phyloP scores from a whole-genome alignment of 2,888 invertebrate genomes.

The Tortricodes alternella region DNA sequence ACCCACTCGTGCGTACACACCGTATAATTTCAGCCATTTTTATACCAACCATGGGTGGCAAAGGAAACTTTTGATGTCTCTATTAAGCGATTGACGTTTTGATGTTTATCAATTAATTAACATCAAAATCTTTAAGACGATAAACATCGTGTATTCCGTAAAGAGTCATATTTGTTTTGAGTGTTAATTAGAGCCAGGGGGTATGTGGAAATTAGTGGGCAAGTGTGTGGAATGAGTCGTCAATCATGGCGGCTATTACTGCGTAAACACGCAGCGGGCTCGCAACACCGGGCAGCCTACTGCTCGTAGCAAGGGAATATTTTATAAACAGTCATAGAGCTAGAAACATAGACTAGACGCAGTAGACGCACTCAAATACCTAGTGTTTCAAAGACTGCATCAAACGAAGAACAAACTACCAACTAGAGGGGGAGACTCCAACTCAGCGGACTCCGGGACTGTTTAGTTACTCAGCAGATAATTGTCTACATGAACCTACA shows the following conservation, averaged over 20 bases:
- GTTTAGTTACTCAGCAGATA: too few relatives aligned
- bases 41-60: conserved; percentile 66
- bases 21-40: conserved; percentile 74
- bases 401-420: too few relatives aligned
- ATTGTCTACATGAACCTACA: too few relatives aligned
- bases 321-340: conserved; percentile 8
- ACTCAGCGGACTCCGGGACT: too few relatives aligned
- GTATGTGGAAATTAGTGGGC: conserved; percentile 49
- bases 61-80: conserved; percentile 53
- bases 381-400: too few relatives aligned
- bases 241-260: conserved; percentile 49
- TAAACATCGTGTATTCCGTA: conserved; percentile 25
- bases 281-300: conserved; percentile 40
- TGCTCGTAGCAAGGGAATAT: conserved; percentile 28
- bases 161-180: conserved; percentile 36
- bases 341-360: background rate
- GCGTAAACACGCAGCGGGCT: conserved; percentile 50
- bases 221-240: conserved; percentile 51
- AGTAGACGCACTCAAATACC: background rate
- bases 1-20: conserved; percentile 53
- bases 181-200: conserved; percentile 64
- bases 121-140: conserved; percentile 22
- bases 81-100: conserved; percentile 46
- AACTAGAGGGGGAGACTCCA: too few relatives aligned
- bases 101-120: conserved; percentile 40